Percentiles rank a stretch among this genome's conserved stretches.
Conservation (phyloP, 2,113 vertebrate genomes). For the Periophthalmodon schlosseri region DNA sequence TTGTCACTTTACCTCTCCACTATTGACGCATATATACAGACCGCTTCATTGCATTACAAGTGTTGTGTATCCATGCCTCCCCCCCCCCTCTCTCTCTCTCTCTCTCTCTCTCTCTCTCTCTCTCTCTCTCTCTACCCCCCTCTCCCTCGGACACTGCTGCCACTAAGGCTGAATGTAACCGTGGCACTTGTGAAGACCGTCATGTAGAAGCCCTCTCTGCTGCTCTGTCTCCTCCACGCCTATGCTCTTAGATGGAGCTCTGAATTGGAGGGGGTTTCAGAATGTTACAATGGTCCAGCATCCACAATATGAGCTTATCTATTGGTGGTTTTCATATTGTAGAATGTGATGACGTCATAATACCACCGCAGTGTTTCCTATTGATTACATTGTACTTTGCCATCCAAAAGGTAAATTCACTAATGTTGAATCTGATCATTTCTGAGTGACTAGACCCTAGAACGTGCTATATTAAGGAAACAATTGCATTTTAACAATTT, state of each 20-base stretch:
- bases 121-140: slow-evolving; percentile 5
- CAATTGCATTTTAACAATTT: too few species aligned
- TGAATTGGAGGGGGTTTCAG: slow-evolving; percentile 47
- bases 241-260: slow-evolving; percentile 35
- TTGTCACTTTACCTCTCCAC: slow-evolving; percentile 10
- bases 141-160: slow-evolving; percentile 64
- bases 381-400: too few species aligned
- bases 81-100: slow-evolving; percentile 9
- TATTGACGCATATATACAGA: slow-evolving; percentile 33
- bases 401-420: too few species aligned
- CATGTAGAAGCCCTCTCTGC: background rate
- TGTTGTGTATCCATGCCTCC: slow-evolving; percentile 44
- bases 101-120: background rate
- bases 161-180: slow-evolving; percentile 61
- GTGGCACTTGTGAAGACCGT: slow-evolving; percentile 44
- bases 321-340: too few species aligned
- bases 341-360: too few species aligned
- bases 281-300: slow-evolving; percentile 34
- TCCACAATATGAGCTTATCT: slow-evolving; percentile 15
- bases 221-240: slow-evolving; percentile 43
- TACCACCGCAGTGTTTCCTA: too few species aligned
- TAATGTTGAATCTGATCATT: too few species aligned
- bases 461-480: too few species aligned
- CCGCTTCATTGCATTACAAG: slow-evolving; percentile 46
- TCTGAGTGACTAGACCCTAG: too few species aligned